Evolutionary conservation across 2,797 vertebrate species (phyloP), one percentile per base, ranked within the genome.

Genomic region (Lutjanus campechanus): DNA sequence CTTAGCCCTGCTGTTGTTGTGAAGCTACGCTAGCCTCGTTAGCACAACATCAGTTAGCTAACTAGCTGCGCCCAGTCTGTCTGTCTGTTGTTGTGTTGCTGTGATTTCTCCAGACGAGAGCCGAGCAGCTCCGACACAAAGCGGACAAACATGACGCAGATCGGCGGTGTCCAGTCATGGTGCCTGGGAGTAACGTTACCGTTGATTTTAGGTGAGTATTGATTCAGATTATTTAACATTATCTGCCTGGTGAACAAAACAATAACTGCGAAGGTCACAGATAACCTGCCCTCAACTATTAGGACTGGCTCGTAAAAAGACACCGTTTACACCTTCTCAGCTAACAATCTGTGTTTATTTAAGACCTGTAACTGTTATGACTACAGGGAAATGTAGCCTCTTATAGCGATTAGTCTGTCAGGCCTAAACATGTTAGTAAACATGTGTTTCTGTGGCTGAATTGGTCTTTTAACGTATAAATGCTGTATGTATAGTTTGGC

Each of bases 191-290:
- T 91, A 13, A 84, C 83, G 46, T 46, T 94, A 41, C 66, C 77
- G 16, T 22, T 94, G 68, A 58, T 96, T 72, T 81, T 95, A 29
- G 93, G 95, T 95, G 79, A 91, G 93, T 92, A 58, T 78, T 11
- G 1, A 11, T 59, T 10, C 9, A 3, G 5, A 41, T 49, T 11
- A 29, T 8, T 1, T 6, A 4, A 8, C 40, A 12, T 49, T 11
- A 44, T 41, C 16, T 53, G 53, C 25, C 13, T n/a, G 17, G 7
- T 7, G 17, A 53, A 6, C 0, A 7, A 66, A 66, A 36, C 8
- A 46, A 9, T 8, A 50, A 50, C 58, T 40, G 22, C 53, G 69
- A 81, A 89, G 77, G 86, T 85, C 73, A 80, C 40, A n/a, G n/a
- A 36, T 22, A 36, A 29, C 22, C 50, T 56, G 19, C 13, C 11